phyloP scores from a whole-genome alignment of 2,113 vertebrate species.

The Phrynosoma blainvillii region DNA sequence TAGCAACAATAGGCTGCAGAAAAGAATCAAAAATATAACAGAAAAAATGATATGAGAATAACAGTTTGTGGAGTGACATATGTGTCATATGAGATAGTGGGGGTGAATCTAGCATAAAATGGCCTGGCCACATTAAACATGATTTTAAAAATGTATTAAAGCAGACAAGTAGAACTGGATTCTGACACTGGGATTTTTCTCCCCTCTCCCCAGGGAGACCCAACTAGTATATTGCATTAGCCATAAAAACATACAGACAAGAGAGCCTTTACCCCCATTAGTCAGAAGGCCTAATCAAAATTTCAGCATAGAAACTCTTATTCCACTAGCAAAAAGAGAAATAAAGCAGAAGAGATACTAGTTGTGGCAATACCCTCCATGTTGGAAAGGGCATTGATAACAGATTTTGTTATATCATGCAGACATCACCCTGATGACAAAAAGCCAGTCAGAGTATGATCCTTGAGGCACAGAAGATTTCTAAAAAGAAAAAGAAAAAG shows the following conservation, averaged over 20 bases:
- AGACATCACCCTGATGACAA: background rate
- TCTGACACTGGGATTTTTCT: background rate
- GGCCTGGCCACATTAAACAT: background rate
- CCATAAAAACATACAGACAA: background rate
- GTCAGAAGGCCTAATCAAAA: background rate
- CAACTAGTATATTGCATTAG: background rate
- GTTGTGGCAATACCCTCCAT: background rate
- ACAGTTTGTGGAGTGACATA: background rate
- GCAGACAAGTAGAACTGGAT: background rate
- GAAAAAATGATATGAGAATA: background rate
- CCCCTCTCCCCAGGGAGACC: background rate
- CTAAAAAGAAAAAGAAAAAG: background rate
- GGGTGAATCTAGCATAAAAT: background rate
- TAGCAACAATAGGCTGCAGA: background rate
- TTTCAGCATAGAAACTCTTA: conserved; percentile 16
- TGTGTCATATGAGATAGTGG: background rate
- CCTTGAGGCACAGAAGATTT: background rate
- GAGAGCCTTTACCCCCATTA: background rate
- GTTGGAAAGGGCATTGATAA: background rate
- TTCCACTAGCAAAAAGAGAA: background rate
- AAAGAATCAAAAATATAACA: background rate
- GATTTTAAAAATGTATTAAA: background rate
- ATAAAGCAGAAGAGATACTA: conserved; percentile 2
- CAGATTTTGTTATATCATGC: background rate
- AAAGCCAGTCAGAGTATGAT: background rate